A percentile compares a stretch with the other conserved stretches of the same genome.
These are phyloP conservation scores for Agrochola macilenta DNA, from an alignment of 2,888 invertebrate species.

Conservation along the genomic window DNA sequence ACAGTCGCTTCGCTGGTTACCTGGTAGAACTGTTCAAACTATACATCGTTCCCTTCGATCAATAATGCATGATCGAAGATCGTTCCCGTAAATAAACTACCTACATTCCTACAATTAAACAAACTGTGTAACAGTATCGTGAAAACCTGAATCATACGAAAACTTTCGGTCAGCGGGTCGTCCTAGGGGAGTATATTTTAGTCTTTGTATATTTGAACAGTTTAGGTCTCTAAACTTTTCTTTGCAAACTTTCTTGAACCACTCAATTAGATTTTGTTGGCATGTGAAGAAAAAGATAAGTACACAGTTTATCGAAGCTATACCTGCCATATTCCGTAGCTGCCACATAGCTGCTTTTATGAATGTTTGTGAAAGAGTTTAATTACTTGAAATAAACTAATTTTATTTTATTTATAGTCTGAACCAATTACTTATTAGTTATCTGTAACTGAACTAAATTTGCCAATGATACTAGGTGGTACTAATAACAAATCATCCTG, in stretches of 20 bases:
- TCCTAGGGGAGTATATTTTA: no score
- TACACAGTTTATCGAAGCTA: not conserved
- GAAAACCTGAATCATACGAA: not conserved
- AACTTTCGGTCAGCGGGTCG: not conserved
- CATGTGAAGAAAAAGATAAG: not conserved
- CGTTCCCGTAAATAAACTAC: no score
- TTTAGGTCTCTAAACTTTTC: not conserved
- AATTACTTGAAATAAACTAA: no score
- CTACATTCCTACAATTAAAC: no score
- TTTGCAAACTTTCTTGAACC: not conserved
- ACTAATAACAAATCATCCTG: slow-evolving; percentile 42
- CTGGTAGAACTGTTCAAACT: not conserved
- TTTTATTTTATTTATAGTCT: no score
- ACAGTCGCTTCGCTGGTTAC: no score
- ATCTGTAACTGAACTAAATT: not conserved
- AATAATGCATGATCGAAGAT: no score
- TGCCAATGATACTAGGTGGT: not conserved
- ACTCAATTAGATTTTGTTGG: not conserved
- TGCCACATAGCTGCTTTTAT: no score
- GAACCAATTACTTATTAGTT: not conserved
- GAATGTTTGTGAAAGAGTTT: no score
- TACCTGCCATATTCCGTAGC: no score
- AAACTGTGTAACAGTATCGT: not conserved
- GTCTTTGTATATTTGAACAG: not conserved
- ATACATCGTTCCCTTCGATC: no score